These are phyloP conservation scores for Acromyrmex heyeri DNA, from an alignment of 1,140 invertebrate species.

Conservation along the genomic window DNA sequence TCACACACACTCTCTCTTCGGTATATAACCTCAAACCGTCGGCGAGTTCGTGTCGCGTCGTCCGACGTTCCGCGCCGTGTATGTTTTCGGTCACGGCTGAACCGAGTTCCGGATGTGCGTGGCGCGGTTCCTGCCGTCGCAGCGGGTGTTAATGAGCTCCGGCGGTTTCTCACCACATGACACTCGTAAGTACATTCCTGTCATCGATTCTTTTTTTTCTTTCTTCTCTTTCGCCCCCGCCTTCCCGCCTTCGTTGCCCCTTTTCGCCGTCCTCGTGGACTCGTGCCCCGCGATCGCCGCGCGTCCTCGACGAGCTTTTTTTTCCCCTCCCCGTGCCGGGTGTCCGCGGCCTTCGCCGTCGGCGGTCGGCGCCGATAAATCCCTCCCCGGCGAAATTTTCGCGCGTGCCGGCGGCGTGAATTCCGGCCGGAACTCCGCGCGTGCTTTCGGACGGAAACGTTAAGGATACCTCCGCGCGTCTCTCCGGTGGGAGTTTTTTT, in stretches of 20 bases:
- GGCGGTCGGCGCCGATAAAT: background rate
- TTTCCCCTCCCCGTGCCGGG: background rate
- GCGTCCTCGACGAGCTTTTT: background rate
- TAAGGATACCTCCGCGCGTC: background rate
- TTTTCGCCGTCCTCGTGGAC: background rate
- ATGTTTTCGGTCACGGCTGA: conserved; percentile 7
- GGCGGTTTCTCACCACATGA: conserved; percentile 47
- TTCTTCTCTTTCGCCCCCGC: background rate
- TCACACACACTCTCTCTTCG: conserved; percentile 49
- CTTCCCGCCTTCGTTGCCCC: too few species aligned
- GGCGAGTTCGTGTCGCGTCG: conserved; percentile 43
- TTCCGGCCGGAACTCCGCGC: background rate
- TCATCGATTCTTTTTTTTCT: background rate
- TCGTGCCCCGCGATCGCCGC: background rate
- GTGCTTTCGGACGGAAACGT: background rate
- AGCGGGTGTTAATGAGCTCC: conserved; percentile 41
- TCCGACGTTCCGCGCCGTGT: conserved; percentile 8
- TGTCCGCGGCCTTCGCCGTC: background rate
- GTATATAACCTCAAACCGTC: conserved; percentile 71
- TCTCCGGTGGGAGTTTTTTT: background rate
- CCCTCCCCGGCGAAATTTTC: background rate
- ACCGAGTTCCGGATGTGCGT: conserved; percentile 62
- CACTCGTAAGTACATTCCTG: conserved; percentile 56
- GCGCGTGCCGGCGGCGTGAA: background rate
- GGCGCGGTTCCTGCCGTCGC: conserved; percentile 23